Evolutionary conservation across 2,888 invertebrate species (phyloP).

Genomic region (Brachycybe producta): DNA sequence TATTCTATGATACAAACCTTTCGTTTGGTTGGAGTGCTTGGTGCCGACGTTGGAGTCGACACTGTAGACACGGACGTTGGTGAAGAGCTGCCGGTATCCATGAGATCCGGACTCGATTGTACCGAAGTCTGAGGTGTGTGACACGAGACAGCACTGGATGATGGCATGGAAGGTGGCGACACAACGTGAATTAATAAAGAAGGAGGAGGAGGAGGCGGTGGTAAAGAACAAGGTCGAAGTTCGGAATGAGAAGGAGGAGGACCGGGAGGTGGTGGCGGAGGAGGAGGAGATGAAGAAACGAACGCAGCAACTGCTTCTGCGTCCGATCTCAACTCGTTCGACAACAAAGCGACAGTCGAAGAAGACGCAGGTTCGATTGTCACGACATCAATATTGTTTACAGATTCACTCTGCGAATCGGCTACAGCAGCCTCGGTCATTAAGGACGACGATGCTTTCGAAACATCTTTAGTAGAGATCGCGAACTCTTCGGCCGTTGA

Average conservation of each 20-base stretch:
- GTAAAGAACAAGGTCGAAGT: neutral
- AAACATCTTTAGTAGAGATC: neutral
- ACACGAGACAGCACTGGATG: too few relatives aligned
- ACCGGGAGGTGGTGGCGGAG: neutral
- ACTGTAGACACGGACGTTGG: neutral
- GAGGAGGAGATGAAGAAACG: neutral
- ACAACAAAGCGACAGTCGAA: neutral
- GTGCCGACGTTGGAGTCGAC: neutral
- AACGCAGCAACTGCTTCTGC: neutral
- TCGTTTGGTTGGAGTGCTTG: conserved; percentile 5
- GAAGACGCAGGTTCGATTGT: neutral
- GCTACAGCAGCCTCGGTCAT: neutral
- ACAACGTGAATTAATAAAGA: too few relatives aligned
- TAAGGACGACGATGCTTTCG: neutral
- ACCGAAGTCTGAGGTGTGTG: too few relatives aligned
- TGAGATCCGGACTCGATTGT: too few relatives aligned
- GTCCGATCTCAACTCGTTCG: neutral
- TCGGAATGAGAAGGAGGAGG: neutral
- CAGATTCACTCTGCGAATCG: neutral
- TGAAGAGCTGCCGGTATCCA: too few relatives aligned
- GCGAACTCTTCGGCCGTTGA: neutral
- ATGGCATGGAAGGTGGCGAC: too few relatives aligned
- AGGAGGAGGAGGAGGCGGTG: too few relatives aligned
- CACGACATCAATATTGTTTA: neutral
- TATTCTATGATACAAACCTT: too few relatives aligned